Evolutionary conservation across 2,113 vertebrate species (phyloP).

Genomic region (Malurus elegans): DNA sequence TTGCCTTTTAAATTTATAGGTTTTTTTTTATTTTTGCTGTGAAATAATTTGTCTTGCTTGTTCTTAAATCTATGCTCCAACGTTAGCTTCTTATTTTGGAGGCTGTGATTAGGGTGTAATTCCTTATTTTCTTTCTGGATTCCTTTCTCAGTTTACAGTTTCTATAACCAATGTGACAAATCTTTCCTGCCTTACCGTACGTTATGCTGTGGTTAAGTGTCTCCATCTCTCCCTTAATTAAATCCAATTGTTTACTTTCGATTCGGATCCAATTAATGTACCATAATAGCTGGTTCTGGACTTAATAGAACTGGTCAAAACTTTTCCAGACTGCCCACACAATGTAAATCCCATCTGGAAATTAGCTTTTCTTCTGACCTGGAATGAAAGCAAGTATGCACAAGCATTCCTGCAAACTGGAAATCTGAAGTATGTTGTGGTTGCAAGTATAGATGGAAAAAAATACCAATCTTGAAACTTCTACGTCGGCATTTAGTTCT

Average conservation of each 20-base stretch:
- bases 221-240: background rate
- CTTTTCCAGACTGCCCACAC: conserved; percentile 15
- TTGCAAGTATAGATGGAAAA: background rate
- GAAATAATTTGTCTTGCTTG: background rate
- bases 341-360: conserved; percentile 40
- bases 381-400: conserved; percentile 35
- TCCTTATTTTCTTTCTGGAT: background rate
- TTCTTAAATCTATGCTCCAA: background rate
- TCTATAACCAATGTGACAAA: background rate
- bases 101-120: background rate
- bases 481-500: background rate
- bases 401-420: conserved; percentile 32
- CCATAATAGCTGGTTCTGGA: background rate
- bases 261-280: background rate
- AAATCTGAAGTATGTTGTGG: conserved; percentile 10
- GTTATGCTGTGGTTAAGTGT: background rate
- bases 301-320: conserved; percentile 6
- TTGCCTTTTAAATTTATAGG: background rate
- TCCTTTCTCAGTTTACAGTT: background rate
- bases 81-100: background rate
- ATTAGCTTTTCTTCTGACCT: conserved; percentile 22
- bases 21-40: background rate
- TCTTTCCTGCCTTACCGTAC: background rate
- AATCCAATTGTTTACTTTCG: conserved; percentile 18
- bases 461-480: background rate